Percentiles rank a stretch among this genome's conserved stretches.
These are phyloP conservation scores for Cataglyphis hispanica DNA, from an alignment of 1,140 invertebrate genomes.

Conservation along the genomic window DNA sequence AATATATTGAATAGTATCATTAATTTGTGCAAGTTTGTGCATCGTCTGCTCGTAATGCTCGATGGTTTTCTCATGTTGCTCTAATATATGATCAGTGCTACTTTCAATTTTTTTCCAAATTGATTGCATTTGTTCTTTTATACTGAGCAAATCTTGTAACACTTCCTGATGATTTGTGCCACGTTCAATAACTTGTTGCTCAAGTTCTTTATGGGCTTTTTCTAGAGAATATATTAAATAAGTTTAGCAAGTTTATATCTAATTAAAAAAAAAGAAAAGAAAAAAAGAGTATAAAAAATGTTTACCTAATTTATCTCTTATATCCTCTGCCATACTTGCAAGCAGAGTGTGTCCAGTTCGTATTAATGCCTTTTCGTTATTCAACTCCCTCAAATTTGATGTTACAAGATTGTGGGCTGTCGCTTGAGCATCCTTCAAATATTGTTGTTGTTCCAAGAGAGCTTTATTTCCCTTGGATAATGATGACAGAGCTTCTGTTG, in stretches of 20 bases:
- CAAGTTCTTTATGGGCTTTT: constrained; percentile 85
- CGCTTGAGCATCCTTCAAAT: constrained; percentile 86
- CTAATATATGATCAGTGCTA: constrained; percentile 86
- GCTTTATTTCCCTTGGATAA: constrained; percentile 86
- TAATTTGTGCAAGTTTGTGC: constrained; percentile 88
- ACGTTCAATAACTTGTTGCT: constrained; percentile 84
- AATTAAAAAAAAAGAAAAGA: background rate
- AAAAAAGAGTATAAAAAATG: background rate
- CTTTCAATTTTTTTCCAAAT: constrained; percentile 87
- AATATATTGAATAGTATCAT: constrained; percentile 87
- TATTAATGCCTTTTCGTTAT: constrained; percentile 89
- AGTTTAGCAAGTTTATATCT: background rate
- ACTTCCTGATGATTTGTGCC: constrained; percentile 87
- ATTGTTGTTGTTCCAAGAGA: constrained; percentile 87
- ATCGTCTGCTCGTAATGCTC: constrained; percentile 87
- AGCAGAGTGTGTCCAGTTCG: constrained; percentile 88
- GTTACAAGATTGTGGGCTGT: constrained; percentile 86
- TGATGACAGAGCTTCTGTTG: constrained; percentile 86
- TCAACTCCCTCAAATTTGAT: constrained; percentile 87
- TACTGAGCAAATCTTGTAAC: constrained; percentile 87
- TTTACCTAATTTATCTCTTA: constrained; percentile 87
- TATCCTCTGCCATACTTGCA: constrained; percentile 87
- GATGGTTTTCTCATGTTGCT: constrained; percentile 87
- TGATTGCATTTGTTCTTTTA: constrained; percentile 87
- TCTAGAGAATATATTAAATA: constrained; percentile 79